Percentiles rank a stretch among this genome's conserved stretches.
phyloP scores from a whole-genome alignment of 2,888 invertebrate species.

The Limnephilus lunatus region DNA sequence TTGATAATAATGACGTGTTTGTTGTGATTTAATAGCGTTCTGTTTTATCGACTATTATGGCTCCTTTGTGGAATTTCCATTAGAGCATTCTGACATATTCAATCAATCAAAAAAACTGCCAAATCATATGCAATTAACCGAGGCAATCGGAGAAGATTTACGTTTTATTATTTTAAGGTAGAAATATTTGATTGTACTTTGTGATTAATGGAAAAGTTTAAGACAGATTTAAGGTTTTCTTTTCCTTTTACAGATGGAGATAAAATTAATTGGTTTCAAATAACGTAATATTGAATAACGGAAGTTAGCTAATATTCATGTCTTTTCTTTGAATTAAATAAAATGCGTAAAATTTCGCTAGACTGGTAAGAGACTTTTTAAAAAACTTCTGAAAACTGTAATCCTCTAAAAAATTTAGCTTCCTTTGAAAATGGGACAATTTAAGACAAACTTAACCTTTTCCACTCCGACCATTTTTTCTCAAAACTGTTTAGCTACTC shows the following conservation, averaged over 20 bases:
- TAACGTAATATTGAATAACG: too few relatives aligned
- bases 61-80: conserved; percentile 41
- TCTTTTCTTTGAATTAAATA: too few relatives aligned
- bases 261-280: neutral
- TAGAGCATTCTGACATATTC: conserved; percentile 14
- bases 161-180: neutral
- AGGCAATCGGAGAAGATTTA: conserved; percentile 21
- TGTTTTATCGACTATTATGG: conserved; percentile 32
- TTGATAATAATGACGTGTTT: conserved; percentile 54
- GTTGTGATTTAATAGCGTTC: conserved; percentile 51
- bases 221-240: neutral
- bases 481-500: too few relatives aligned
- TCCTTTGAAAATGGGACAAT: too few relatives aligned
- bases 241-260: neutral
- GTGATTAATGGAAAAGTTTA: neutral
- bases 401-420: too few relatives aligned
- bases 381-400: too few relatives aligned
- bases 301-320: too few relatives aligned
- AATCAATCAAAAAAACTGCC: conserved; percentile 47
- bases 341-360: too few relatives aligned
- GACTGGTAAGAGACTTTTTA: too few relatives aligned
- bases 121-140: conserved; percentile 42
- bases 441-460: too few relatives aligned
- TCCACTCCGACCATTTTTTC: too few relatives aligned
- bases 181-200: neutral